Conservation (phyloP, 2,797 vertebrate genomes). For the Notolepis coatsorum region DNA sequence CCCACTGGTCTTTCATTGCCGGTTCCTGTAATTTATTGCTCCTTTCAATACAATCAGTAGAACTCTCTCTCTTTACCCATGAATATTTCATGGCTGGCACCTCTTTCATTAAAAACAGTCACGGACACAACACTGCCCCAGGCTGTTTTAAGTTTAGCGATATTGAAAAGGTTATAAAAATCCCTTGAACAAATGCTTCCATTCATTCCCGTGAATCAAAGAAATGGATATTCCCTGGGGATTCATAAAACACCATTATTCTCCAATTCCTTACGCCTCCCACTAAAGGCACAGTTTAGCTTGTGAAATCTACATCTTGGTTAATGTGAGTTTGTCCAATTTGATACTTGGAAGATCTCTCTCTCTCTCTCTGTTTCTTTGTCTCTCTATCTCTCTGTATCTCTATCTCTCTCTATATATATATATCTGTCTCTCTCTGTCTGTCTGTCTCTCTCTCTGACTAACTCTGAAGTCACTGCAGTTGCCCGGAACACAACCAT, state of each 20-base stretch:
- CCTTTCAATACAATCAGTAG: constrained; percentile 35
- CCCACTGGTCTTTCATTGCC: constrained; percentile 9
- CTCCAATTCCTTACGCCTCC: constrained; percentile 61
- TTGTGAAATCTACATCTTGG: constrained; percentile 62
- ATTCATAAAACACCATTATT: constrained; percentile 59
- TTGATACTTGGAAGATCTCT: constrained; percentile 43
- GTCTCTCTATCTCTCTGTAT: too few species aligned
- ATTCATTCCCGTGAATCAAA: constrained; percentile 36
- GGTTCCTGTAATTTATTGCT: constrained; percentile 37
- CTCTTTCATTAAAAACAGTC: constrained; percentile 11
- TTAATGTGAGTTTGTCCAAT: constrained; percentile 59
- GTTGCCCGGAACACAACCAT: constrained; percentile 5
- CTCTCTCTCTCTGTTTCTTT: too few species aligned
- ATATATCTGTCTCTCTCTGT: too few species aligned
- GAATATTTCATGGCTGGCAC: constrained; percentile 19
- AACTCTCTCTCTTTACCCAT: constrained; percentile 27
- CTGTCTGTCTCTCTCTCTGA: too few species aligned
- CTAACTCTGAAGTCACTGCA: constrained; percentile 21
- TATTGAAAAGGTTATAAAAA: constrained; percentile 41
- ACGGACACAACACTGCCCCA: constrained; percentile 22
- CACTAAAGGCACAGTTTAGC: constrained; percentile 50
- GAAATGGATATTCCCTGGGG: constrained; percentile 43
- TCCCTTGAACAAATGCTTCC: constrained; percentile 35
- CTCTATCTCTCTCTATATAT: too few species aligned
- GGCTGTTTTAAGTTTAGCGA: constrained; percentile 37